Percentiles rank a stretch among this genome's conserved stretches.
Evolutionary conservation across 1,140 invertebrate species (phyloP).

Genomic region (Dendrolimus kikuchii): DNA sequence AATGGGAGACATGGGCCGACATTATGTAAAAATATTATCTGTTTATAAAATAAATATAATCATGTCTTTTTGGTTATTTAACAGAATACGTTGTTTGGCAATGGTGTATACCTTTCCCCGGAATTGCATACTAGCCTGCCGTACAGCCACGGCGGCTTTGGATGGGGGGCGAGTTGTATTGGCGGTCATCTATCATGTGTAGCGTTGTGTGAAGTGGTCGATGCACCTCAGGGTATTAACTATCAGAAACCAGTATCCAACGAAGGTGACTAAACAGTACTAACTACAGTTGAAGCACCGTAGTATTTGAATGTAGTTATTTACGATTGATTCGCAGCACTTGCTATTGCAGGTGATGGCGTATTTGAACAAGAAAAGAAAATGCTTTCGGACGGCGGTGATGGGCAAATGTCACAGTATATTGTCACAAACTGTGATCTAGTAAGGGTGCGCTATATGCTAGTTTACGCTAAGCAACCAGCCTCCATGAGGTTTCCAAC

Average conservation of each 20-base stretch:
- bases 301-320: no score
- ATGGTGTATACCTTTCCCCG: conserved; percentile 83
- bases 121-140: conserved; percentile 80
- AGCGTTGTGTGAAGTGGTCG: conserved; percentile 84
- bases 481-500: conserved; percentile 47
- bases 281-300: neutral
- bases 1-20: no score
- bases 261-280: conserved; percentile 32
- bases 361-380: conserved; percentile 30
- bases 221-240: conserved; percentile 77
- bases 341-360: conserved; percentile 33
- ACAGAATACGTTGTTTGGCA: conserved; percentile 80
- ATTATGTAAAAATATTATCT: no score
- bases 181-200: conserved; percentile 83
- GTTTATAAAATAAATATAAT: neutral
- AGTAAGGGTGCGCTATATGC: conserved; percentile 82
- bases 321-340: neutral
- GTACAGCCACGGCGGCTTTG: conserved; percentile 79
- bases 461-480: conserved; percentile 79
- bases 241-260: conserved; percentile 51
- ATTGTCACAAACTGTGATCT: conserved; percentile 84
- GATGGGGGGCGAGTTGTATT: conserved; percentile 82
- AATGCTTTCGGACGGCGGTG: conserved; percentile 34
- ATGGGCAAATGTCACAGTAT: conserved; percentile 80
- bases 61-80: conserved; percentile 18